phyloP scores from a whole-genome alignment of 1,140 invertebrate species.

The Gryon sp. region DNA sequence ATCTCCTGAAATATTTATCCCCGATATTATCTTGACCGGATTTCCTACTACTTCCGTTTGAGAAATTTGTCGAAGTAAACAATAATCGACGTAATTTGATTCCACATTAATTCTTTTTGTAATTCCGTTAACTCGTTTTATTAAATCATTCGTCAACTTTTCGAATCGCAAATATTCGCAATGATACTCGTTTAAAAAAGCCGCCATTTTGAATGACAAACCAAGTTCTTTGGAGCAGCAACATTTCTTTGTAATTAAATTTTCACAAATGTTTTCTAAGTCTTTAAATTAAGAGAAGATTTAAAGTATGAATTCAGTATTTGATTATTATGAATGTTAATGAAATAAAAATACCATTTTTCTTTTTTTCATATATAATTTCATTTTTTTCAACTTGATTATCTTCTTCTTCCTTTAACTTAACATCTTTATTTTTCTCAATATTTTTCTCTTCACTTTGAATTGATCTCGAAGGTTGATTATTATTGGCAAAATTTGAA shows the following conservation, averaged over 20 bases:
- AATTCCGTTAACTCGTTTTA: slow-evolving; percentile 25
- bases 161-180: background rate
- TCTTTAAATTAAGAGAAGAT: no score
- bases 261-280: no score
- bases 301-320: no score
- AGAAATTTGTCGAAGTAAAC: slow-evolving; percentile 66
- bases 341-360: no score
- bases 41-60: slow-evolving; percentile 20
- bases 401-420: no score
- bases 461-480: background rate
- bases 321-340: no score
- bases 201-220: slow-evolving; percentile 19
- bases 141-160: slow-evolving; percentile 13
- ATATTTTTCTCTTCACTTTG: background rate
- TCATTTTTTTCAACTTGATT: no score
- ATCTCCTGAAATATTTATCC: background rate
- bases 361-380: no score
- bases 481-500: background rate
- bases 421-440: no score
- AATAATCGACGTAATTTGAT: slow-evolving; percentile 68
- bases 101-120: slow-evolving; percentile 44
- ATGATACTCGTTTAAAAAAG: slow-evolving; percentile 3
- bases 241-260: no score
- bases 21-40: background rate
- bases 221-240: no score